Evolutionary conservation across 2,113 vertebrate species (phyloP).

Genomic region (Campylomormyrus numenius): DNA sequence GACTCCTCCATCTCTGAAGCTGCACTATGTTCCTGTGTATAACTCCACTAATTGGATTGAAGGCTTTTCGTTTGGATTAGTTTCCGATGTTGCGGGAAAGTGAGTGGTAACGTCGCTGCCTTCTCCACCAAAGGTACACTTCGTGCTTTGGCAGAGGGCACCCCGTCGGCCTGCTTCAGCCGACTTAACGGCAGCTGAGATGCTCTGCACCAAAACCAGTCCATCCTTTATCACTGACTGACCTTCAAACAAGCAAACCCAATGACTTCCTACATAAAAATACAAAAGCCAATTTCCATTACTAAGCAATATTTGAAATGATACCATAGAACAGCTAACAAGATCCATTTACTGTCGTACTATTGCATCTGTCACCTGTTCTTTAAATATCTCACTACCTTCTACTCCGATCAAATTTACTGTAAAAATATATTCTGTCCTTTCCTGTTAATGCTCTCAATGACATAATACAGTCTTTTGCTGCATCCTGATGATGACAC

Average conservation of each 20-base stretch:
- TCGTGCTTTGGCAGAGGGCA: too few species aligned
- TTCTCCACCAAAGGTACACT: background rate
- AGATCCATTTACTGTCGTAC: background rate
- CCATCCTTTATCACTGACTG: background rate
- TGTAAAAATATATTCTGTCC: background rate
- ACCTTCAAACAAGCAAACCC: background rate
- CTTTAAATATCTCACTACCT: background rate
- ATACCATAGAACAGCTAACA: background rate
- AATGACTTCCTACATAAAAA: background rate
- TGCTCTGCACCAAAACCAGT: background rate
- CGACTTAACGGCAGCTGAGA: background rate
- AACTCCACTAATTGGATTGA: constrained; percentile 35
- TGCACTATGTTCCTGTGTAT: background rate
- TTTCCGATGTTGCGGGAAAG: constrained; percentile 19
- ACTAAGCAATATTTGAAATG: background rate
- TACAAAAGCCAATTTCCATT: background rate
- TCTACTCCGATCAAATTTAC: background rate
- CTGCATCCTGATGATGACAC: background rate
- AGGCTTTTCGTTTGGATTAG: constrained; percentile 35
- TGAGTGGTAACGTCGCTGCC: too few species aligned
- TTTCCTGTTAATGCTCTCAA: background rate
- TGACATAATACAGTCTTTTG: background rate
- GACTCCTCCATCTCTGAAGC: background rate
- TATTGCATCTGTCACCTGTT: background rate
- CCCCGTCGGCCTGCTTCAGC: background rate